These are phyloP conservation scores for Buathra laborator DNA, from an alignment of 2,888 invertebrate species.

Conservation along the genomic window DNA sequence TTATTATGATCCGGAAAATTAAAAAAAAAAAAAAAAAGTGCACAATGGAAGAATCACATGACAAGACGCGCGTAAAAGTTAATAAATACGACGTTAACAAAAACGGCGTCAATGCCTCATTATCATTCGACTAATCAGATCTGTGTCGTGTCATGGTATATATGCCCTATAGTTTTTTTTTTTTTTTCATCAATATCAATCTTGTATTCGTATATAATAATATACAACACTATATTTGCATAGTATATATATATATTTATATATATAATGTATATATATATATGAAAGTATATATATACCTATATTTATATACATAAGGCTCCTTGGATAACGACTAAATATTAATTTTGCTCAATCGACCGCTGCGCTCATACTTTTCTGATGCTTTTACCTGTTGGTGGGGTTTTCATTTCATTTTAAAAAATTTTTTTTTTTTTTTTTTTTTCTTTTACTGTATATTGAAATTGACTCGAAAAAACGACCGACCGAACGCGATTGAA, in stretches of 20 bases:
- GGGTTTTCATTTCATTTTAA: conserved; percentile 13
- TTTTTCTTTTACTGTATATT: conserved; percentile 41
- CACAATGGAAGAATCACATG: conserved; percentile 69
- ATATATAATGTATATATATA: conserved; percentile 39
- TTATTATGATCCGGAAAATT: background rate
- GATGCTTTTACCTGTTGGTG: background rate
- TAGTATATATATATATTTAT: conserved; percentile 6
- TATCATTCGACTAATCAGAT: conserved; percentile 42
- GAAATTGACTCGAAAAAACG: conserved; percentile 43
- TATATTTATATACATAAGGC: conserved; percentile 78
- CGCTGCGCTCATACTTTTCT: conserved; percentile 40
- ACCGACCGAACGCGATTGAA: conserved; percentile 17
- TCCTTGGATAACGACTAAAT: conserved; percentile 81
- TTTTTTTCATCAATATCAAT: conserved; percentile 28
- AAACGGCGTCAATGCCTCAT: background rate
- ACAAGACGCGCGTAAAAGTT: conserved; percentile 11
- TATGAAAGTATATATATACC: conserved; percentile 66
- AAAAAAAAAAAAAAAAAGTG: conserved; percentile 51
- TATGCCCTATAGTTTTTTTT: conserved; percentile 35
- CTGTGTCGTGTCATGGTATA: conserved; percentile 54
- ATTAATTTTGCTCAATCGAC: conserved; percentile 73
- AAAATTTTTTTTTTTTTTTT: conserved; percentile 40
- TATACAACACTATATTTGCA: conserved; percentile 71
- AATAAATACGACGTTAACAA: background rate
- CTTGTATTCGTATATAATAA: conserved; percentile 62